Base-by-base conservation (phyloP, 2,797 vertebrate species). In the Orientallactaga sibirica region DNA sequence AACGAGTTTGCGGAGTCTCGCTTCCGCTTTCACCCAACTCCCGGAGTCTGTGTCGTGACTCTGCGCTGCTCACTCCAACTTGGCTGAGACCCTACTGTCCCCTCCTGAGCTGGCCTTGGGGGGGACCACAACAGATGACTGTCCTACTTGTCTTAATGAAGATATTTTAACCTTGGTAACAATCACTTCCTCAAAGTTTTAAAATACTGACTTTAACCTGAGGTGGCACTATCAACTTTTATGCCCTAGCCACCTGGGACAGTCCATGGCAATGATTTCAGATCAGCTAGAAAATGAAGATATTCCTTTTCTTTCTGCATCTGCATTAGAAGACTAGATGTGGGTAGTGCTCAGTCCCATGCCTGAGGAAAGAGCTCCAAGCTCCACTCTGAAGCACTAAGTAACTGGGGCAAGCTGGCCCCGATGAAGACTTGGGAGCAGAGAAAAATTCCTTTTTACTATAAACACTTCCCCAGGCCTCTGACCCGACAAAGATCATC, bases 181-280 rank as follows among this genome's bases (percentile, higher is more conserved):
- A 83, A 67, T 80, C 29, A 79, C 71, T 95, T 83, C 71, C 67
- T 1, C 93, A 15, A 91, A 64, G 55, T 73, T 75, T 52, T 7
- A 90, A 96, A 88, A 92, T 52, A 41, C 9, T 82, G 33, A 88
- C 70, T 94, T 85, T 86, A 91, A 80, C 24, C 25, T 67, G 88
- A 62, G 0, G 15, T 68, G 16, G 43, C 67, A 91, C 20, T 84
- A 64, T 78, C 70, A 67, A 71, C 62, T 92, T 78, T 77, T 22
- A 76, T 70, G 55, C n/a, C 41, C 41, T 25, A 76, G 33, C 27
- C 2, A 66, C n/a, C 19, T 76, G 37, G 37, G n/a, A 43, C 18
- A 48, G 80, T 71, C 24, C 85, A 37, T 25, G 75, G 41, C 29
- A 80, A 68, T 79, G 14, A 20, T 87, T 68, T 58, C 62, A 87